These are phyloP conservation scores for Quadroppia sp. DNA, from an alignment of 2,888 invertebrate species.

Conservation along the genomic window DNA sequence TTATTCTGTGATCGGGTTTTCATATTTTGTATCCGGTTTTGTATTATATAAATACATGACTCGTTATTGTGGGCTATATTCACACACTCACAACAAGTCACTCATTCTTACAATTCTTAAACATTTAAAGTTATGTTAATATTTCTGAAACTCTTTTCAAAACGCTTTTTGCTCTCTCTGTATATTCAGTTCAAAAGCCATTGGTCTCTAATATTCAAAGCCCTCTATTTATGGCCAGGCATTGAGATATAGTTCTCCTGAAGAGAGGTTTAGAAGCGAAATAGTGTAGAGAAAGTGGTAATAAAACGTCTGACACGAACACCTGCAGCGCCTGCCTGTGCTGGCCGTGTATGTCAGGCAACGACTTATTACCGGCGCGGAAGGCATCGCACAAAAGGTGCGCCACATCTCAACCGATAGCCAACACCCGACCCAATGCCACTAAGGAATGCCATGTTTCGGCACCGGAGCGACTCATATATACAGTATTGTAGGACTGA, in stretches of 20 bases:
- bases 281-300: background rate
- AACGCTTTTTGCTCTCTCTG: too few relatives aligned
- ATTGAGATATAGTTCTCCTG: background rate
- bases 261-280: background rate
- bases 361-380: constrained; percentile 32
- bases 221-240: background rate
- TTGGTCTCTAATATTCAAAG: too few relatives aligned
- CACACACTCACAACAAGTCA: too few relatives aligned
- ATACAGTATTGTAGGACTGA: background rate
- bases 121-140: too few relatives aligned
- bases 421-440: constrained; percentile 20
- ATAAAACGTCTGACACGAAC: constrained; percentile 35
- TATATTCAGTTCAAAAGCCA: too few relatives aligned
- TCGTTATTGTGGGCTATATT: too few relatives aligned
- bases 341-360: background rate
- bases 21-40: background rate
- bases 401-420: constrained; percentile 16
- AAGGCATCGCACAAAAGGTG: constrained; percentile 31
- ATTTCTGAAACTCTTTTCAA: too few relatives aligned
- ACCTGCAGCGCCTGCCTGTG: constrained; percentile 22
- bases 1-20: background rate
- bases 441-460: constrained; percentile 5
- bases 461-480: background rate
- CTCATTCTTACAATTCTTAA: too few relatives aligned
- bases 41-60: too few relatives aligned